Evolutionary conservation across 2,113 vertebrate genomes (phyloP), one percentile per base, ranked within the genome.

Genomic region (Colinus virginianus): DNA sequence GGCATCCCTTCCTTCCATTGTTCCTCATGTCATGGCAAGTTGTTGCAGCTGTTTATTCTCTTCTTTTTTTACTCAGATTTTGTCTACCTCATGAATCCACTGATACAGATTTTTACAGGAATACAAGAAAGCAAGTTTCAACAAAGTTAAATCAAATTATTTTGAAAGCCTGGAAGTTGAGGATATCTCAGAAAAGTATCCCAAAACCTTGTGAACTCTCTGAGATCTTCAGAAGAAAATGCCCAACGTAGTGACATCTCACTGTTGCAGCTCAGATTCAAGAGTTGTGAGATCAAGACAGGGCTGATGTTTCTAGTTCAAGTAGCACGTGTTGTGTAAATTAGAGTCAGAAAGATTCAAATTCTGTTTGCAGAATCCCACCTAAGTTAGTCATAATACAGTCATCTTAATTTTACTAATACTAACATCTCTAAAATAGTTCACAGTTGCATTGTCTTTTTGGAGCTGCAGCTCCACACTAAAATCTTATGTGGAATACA

Each of bases 91-190:
- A 38, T 26, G 17, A 17, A 42, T n/a, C 21, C 64, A 40, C 25
- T 23, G 42, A 28, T 32, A 46, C 0, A 9, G 22, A 67, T 18
- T 6, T 11, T 55, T 71, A 20, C 3, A 55, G 23, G 18, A 62
- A 77, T 80, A 42, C 2, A 14, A 7, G 16, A 74, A 45, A 83
- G 53, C 5, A 61, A 3, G 8, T 18, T 68, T 4, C 14, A 59
- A 23, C 0, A 0, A 64, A 42, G 6, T 5, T 30, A 1, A 25
- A 72, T 22, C 8, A 63, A 63, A 28, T 48, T 81, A 14, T 25
- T 66, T 45, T 74, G 59, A 76, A 77, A 6, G 19, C 64, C 6
- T 58, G 20, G 17, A 11, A 77, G 9, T 4, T 77, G 34, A 36
- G 10, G 16, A 25, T 78, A 32, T 18, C 28, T 59, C 53, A 43